Percentiles rank a stretch among this genome's conserved stretches.
Evolutionary conservation across 2,113 vertebrate species (phyloP).

Genomic region (Psilopsiagon aurifrons): DNA sequence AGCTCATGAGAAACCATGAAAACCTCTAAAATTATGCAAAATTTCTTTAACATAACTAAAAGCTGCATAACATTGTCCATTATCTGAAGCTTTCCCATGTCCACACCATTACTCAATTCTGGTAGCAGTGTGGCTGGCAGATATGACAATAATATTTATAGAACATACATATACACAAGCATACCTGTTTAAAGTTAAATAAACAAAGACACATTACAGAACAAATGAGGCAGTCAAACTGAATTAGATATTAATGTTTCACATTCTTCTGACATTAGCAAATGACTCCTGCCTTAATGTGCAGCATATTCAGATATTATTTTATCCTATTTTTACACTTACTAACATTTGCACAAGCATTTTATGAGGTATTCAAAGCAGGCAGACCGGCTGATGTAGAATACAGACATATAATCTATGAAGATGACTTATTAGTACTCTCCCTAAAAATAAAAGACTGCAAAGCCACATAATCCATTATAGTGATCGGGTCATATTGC

Average conservation of each 20-base stretch:
- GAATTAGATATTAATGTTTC: background rate
- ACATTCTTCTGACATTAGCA: background rate
- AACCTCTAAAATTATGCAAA: background rate
- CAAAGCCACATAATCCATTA: background rate
- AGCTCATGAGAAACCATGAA: background rate
- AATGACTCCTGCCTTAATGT: background rate
- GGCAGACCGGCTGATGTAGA: background rate
- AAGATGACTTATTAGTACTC: background rate
- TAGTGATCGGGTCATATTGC: background rate
- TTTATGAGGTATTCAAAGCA: background rate
- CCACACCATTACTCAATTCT: background rate
- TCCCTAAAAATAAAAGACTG: background rate
- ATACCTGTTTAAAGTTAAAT: background rate
- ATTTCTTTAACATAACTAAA: background rate
- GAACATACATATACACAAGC: background rate
- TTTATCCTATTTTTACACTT: background rate
- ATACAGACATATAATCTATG: background rate
- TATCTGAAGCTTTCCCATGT: background rate
- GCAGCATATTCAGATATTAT: background rate
- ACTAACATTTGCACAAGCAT: background rate
- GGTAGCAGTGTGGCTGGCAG: background rate
- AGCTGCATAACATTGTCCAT: background rate
- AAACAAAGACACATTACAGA: background rate
- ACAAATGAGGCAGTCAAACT: background rate
- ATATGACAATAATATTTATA: background rate